Percentiles rank a stretch among this genome's conserved stretches.
phyloP scores from a whole-genome alignment of 92 coral and sea anemone genomes.

The Muricea muricata region DNA sequence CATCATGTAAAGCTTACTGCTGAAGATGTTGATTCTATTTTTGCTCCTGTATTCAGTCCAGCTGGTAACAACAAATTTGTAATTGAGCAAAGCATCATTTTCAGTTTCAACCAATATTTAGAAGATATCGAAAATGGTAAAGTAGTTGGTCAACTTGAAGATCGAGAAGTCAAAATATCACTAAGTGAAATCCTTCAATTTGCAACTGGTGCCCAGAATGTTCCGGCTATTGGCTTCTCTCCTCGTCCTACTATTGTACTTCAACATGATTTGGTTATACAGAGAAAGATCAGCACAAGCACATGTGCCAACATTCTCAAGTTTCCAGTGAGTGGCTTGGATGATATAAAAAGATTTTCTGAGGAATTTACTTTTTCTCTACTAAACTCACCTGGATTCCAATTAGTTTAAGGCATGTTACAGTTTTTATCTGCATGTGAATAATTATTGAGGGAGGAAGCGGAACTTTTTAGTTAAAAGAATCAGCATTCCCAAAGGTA shows the following conservation, averaged over 20 bases:
- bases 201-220: constrained; percentile 63
- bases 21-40: constrained; percentile 30
- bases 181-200: constrained; percentile 64
- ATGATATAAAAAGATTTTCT: constrained; percentile 43
- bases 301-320: constrained; percentile 63
- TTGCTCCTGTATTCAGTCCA: constrained; percentile 43
- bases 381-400: constrained; percentile 66
- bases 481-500: too few species aligned
- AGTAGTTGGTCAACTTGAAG: constrained; percentile 41
- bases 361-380: constrained; percentile 62
- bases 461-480: too few species aligned
- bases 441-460: too few species aligned
- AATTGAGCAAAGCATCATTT: constrained; percentile 44
- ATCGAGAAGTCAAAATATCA: constrained; percentile 33
- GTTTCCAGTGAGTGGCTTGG: constrained; percentile 53
- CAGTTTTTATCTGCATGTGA: background rate
- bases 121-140: constrained; percentile 53
- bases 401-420: constrained; percentile 38
- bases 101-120: constrained; percentile 46
- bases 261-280: constrained; percentile 24
- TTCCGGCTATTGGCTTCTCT: constrained; percentile 62
- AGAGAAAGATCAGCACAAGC: constrained; percentile 49
- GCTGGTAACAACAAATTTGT: constrained; percentile 43
- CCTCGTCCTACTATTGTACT: constrained; percentile 62
- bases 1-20: constrained; percentile 23